Conservation (phyloP, 1,140 invertebrate genomes). For the Frieseomelitta varia region DNA sequence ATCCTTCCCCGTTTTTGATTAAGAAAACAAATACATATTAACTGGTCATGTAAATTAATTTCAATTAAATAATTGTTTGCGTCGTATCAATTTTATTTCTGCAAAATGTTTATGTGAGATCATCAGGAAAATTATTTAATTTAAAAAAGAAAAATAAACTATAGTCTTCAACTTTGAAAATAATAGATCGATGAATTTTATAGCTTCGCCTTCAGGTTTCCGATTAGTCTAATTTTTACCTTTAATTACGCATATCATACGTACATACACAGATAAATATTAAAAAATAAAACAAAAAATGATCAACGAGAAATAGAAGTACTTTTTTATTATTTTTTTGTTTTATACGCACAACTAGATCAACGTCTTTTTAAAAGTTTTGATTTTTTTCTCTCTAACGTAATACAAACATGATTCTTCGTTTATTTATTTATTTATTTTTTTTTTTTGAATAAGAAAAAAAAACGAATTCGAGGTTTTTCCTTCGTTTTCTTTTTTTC, state of each 20-base stretch:
- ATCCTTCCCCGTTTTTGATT: not conserved
- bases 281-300: constrained; percentile 33
- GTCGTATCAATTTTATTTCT: not conserved
- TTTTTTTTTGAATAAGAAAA: constrained; percentile 1
- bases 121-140: not conserved
- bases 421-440: not conserved
- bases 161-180: not conserved
- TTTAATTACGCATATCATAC: constrained; percentile 29
- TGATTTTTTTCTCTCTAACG: constrained; percentile 24
- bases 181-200: not conserved
- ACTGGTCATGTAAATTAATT: not conserved
- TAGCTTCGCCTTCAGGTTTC: not conserved
- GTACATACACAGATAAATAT: not conserved
- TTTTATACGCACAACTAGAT: constrained; percentile 37
- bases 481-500: not conserved
- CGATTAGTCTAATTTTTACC: constrained; percentile 14
- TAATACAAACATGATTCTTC: constrained; percentile 21
- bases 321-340: constrained; percentile 4
- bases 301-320: constrained; percentile 19
- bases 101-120: not conserved
- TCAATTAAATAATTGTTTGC: not conserved
- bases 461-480: constrained; percentile 20
- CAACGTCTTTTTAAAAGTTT: constrained; percentile 33
- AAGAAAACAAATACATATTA: not conserved
- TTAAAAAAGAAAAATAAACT: not conserved